Evolutionary conservation across 37 sponge, comb jelly and placozoan genomes (phyloP), one percentile per base, ranked within the genome.

Genomic region (Eunapius fragilis): DNA sequence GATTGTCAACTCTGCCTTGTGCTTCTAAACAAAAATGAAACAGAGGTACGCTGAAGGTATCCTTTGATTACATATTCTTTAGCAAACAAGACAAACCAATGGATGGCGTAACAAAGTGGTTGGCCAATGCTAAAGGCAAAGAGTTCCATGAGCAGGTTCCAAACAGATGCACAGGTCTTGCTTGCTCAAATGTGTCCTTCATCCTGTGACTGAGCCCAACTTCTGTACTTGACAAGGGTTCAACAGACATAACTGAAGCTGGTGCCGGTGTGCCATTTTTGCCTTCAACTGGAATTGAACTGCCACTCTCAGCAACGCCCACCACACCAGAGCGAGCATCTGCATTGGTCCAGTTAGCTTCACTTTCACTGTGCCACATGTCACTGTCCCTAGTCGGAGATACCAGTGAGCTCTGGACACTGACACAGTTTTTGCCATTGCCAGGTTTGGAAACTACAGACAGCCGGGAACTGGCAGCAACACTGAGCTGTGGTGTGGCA

Each of bases 341-440:
- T 26, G 69, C 75, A 72, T 77, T 73, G 0, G 88, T 88, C 83
- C 88, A 88, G 48, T 88, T 88, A 14, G 88, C 83, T 67, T 88
- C 88, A 71, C 83, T 82, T 49, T 88, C 88, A 82, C 88, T 88
- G 83, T 88, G 88, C 88, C 88, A 88, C 3, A 35, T 78, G 74
- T 88, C 88, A 70, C 88, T 88, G 33, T 82, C 83, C 2, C 37
- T 22, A 25, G 38, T 68, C 12, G 30, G 72, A 24, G 72, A 68
- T 14, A 17, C 69, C 32, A 13, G 58, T 68, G 81, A 68, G 72
- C 28, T 70, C 9, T 34, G 31, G 27, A n/a, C 25, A 41, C 75
- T 74, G 11, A 23, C 45, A 25, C 75, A 58, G 58, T 25, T 41
- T 23, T 24, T 48, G 67, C 27, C 26, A 68, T 26, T 26, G 2